Percentiles rank a stretch among this genome's conserved stretches.
Evolutionary conservation across 2,113 vertebrate genomes (phyloP).

Genomic region (Cebidichthys violaceus): DNA sequence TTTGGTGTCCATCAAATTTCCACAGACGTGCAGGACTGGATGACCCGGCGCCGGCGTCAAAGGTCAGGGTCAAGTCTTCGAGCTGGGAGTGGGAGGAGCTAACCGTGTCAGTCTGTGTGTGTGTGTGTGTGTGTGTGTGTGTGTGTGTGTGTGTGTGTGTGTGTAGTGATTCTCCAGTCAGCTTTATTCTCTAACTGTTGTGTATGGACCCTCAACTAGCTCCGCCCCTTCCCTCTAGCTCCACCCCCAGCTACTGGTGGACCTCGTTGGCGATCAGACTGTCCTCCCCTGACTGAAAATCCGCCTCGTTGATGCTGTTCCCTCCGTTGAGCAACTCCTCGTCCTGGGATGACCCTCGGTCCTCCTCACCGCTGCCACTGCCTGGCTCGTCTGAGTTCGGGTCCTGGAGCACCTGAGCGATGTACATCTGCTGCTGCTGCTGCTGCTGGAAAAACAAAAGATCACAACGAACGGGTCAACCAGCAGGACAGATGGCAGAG

Average conservation of each 20-base stretch:
- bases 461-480: neutral
- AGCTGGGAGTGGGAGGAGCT: constrained; percentile 59
- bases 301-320: constrained; percentile 92
- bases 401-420: constrained; percentile 97
- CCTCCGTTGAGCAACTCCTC: constrained; percentile 91
- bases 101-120: constrained; percentile 30
- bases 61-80: constrained; percentile 75
- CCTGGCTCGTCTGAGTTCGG: constrained; percentile 87
- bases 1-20: constrained; percentile 26
- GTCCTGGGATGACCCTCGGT: constrained; percentile 90
- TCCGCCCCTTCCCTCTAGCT: constrained; percentile 62
- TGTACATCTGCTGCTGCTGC: constrained; percentile 90
- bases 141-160: constrained; percentile 18
- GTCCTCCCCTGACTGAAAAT: constrained; percentile 99
- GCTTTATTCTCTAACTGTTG: constrained; percentile 28
- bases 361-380: constrained; percentile 84
- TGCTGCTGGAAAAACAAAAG: constrained; percentile 28
- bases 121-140: too few relatives aligned
- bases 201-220: constrained; percentile 36
- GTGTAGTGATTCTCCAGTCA: constrained; percentile 40
- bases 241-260: constrained; percentile 81
- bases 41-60: constrained; percentile 58
- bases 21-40: constrained; percentile 42
- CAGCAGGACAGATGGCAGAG: neutral
- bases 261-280: constrained; percentile 99